Base-by-base conservation (phyloP, 2,113 vertebrate species). In the Carollia perspicillata region DNA sequence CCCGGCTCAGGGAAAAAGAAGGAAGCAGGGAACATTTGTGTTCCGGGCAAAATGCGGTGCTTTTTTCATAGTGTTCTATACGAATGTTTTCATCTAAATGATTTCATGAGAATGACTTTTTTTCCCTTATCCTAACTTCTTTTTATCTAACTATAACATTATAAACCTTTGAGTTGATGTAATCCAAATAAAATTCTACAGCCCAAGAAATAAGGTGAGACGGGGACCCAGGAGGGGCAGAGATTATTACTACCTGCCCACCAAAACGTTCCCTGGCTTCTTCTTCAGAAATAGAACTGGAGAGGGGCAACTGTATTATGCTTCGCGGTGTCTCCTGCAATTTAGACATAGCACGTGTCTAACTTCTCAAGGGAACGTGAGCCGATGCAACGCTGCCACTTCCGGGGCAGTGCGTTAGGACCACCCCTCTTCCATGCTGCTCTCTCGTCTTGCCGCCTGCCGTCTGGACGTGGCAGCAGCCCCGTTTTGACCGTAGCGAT, bases 41-140 rank as follows among this genome's bases (percentile, higher is more conserved):
- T 88, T 69, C 30, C 3, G 18, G 53, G 72, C 30, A 83, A 81
- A 91, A 28, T 71, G 68, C 30, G 2, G 22, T 68, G 42, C 5
- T 47, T 77, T 90, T 90, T 88, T 77, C 16, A 55, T 71, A 80
- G 80, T 81, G 69, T 77, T 55, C 37, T 51, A 23, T 37, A n/a
- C 85, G 10, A 81, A 83, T 90, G 7, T 65, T 49, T 85, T 90
- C 35, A 88, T 40, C 47, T 95, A 92, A 94, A 89, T 78, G 16
- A 92, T 83, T 93, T 84, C 26, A 78, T 80, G 55, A 22, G 84
- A 95, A 84, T 78, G 60, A 63, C 47, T 79, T 83, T 86, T 65
- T 55, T 30, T 51, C 44, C 44, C 20, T 72, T 58, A 72, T 44
- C 58, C 42, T 68, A 84, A 84, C 58, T 68, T 85, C 37, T 69